phyloP scores from a whole-genome alignment of 1,140 invertebrate species.

The Macrosteles quadrilineatus region DNA sequence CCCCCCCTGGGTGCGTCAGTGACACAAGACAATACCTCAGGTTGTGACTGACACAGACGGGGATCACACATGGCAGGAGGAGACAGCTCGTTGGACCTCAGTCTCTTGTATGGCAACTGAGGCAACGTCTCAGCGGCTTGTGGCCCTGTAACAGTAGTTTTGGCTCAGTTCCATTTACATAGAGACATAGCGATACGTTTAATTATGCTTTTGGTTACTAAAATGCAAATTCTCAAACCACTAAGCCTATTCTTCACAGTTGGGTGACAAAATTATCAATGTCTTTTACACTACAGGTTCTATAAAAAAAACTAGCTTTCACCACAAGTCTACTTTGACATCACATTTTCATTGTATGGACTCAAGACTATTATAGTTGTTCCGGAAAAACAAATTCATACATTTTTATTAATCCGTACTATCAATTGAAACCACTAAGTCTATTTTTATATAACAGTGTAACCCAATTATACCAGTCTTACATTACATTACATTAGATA shows the following conservation, averaged over 20 bases:
- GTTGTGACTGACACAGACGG: constrained; percentile 50
- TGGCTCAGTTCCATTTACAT: too few species aligned
- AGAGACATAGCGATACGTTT: too few species aligned
- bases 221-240: constrained; percentile 71
- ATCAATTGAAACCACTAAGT: too few species aligned
- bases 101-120: not conserved
- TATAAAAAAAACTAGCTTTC: too few species aligned
- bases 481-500: too few species aligned
- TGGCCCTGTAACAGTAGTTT: constrained; percentile 43
- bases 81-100: constrained; percentile 40
- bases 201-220: constrained; percentile 59
- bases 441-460: too few species aligned
- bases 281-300: not conserved
- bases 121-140: not conserved
- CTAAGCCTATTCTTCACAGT: constrained; percentile 79
- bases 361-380: too few species aligned
- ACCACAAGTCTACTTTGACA: constrained; percentile 51
- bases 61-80: constrained; percentile 38
- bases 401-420: too few species aligned
- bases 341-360: too few species aligned
- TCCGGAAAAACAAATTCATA: too few species aligned
- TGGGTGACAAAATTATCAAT: constrained; percentile 79
- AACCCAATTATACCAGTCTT: too few species aligned
- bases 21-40: constrained; percentile 42
- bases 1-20: not conserved